phyloP scores from a whole-genome alignment of 2,113 vertebrate genomes.

The Thunnus thynnus region DNA sequence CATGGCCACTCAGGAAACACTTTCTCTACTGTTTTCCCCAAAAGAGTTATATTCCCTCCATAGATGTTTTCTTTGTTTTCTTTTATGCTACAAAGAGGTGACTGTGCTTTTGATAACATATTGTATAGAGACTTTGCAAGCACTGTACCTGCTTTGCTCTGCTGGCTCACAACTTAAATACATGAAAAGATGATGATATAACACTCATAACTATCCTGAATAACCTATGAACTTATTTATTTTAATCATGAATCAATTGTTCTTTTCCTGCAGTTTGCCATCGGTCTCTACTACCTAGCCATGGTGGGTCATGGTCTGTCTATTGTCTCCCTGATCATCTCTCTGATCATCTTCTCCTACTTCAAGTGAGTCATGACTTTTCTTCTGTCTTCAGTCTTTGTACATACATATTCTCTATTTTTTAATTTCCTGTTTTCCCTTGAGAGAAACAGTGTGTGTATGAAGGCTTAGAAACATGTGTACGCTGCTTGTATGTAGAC shows the following conservation, averaged over 20 bases:
- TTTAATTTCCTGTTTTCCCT: not conserved
- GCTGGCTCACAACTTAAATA: not conserved
- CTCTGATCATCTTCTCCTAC: constrained; percentile 87
- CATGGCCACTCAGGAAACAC: not conserved
- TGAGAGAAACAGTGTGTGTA: not conserved
- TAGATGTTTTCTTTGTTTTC: constrained; percentile 19
- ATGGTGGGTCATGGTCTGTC: constrained; percentile 85
- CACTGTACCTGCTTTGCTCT: not conserved
- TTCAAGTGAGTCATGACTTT: constrained; percentile 83
- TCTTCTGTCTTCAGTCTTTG: not conserved
- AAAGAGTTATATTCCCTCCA: constrained; percentile 1
- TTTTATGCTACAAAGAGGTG: not conserved
- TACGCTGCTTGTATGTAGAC: not conserved
- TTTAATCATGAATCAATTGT: not conserved
- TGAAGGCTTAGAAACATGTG: not conserved
- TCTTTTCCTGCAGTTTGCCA: constrained; percentile 70
- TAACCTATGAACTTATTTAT: not conserved
- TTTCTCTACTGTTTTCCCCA: constrained; percentile 8
- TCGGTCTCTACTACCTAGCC: constrained; percentile 82
- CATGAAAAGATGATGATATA: no score
- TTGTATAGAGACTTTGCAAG: not conserved
- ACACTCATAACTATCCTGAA: not conserved
- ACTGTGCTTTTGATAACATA: not conserved
- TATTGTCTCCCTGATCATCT: constrained; percentile 83
- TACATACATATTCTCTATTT: not conserved